Conservation (phyloP, 2,797 vertebrate species). For the Eidolon dupreanum region DNA sequence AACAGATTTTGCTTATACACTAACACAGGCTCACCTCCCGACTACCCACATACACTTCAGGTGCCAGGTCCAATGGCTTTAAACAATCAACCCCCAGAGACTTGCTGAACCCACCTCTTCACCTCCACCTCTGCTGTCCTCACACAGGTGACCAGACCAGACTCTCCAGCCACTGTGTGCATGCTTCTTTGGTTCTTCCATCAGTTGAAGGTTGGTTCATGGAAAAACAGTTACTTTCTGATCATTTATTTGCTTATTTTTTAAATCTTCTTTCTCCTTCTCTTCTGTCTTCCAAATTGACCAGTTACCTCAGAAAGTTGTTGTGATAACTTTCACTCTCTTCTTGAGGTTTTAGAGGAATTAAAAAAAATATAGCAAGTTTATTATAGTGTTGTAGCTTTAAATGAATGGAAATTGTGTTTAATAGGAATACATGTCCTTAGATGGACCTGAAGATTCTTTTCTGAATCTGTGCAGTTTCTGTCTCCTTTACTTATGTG, state of each 20-base stretch:
- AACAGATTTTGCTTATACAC: neutral
- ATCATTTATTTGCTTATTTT: neutral
- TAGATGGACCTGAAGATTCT: neutral
- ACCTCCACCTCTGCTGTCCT: neutral
- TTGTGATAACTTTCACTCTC: neutral
- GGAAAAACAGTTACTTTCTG: neutral
- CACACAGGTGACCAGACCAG: too few relatives aligned
- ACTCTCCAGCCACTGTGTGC: neutral
- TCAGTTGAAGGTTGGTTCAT: neutral
- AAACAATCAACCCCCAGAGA: neutral
- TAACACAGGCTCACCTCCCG: neutral
- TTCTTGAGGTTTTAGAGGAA: neutral
- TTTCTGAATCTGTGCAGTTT: neutral
- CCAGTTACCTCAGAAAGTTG: neutral
- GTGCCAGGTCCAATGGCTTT: neutral
- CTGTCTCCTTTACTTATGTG: neutral
- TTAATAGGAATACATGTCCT: neutral
- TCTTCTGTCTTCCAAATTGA: neutral
- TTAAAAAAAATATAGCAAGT: neutral
- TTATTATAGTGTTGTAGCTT: neutral
- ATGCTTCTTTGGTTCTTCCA: neutral
- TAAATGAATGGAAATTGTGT: neutral
- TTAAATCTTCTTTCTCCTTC: neutral
- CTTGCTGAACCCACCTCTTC: neutral
- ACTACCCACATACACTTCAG: accelerated